Base-by-base conservation (phyloP, 2,113 vertebrate genomes). In the Nesogale talazaci region DNA sequence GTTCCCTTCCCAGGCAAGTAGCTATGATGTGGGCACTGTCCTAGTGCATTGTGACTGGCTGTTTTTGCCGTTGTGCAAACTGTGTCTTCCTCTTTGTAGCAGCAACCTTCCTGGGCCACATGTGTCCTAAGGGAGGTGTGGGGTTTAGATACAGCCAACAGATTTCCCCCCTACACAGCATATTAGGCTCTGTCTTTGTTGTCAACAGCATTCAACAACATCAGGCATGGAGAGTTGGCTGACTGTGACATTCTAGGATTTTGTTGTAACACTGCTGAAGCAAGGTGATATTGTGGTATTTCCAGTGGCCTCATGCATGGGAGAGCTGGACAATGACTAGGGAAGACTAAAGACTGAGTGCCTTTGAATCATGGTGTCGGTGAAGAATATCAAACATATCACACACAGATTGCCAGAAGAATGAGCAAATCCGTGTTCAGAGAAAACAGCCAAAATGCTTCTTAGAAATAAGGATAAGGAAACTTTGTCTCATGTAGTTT, bases 231-330 rank as follows among this genome's bases (percentile, higher is more conserved):
- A 93, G 61, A 85, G 67, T 70, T 86, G 87, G 40, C 83, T 74
- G 42, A 89, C 65, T 46, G 46, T 57, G 82, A 77, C 70, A 92
- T 86, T 92, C 6, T 52, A 83, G 94, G 83, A 94, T 52, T 38
- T 72, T 76, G 65, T 87, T 80, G 80, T 83, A 88, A 92, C 52
- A 36, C 59, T 61, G 22, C 59, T 61, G 59, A 20, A 61, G 59
- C 16, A 61, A 6, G 22, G 59, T 61, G 59, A 61, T 12, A 1
- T n/a, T n/a, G n/a, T 9, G 25, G 59, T 61, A 61, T 61, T 61
- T 61, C 22, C 59, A 61, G 59, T 16, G 17, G 22, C 59, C 59
- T 61, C 59, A 61, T 61, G 59, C 59, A 61, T 61, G 59, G 17
- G 22, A 61, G 22, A 61, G 16, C 59, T 61, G 59, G 59, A 12